Evolutionary conservation across 2,113 vertebrate species (phyloP).

Genomic region (Clarias gariepinus): DNA sequence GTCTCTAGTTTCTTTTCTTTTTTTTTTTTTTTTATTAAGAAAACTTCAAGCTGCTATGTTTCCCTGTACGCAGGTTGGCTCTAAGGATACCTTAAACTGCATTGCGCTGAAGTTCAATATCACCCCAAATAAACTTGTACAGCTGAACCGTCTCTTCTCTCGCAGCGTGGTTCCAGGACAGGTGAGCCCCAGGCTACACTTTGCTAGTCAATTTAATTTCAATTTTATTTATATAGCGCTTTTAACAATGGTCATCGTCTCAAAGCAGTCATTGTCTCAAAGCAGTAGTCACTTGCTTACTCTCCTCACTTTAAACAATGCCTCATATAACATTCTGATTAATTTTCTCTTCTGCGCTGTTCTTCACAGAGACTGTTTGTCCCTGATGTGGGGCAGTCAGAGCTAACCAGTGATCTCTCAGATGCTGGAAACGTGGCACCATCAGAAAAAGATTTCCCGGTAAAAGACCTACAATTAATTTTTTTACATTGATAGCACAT

Average conservation of each 20-base stretch:
- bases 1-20: no score
- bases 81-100: conserved; percentile 88
- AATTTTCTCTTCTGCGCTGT: background rate
- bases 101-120: conserved; percentile 94
- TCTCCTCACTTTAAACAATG: background rate
- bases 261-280: no score
- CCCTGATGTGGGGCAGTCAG: conserved; percentile 76
- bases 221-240: no score
- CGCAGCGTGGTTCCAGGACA: conserved; percentile 91
- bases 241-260: no score
- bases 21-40: no score
- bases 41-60: background rate
- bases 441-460: conserved; percentile 76
- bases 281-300: background rate
- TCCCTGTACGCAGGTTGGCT: conserved; percentile 76
- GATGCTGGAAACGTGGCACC: conserved; percentile 66
- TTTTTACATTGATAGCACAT: background rate
- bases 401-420: conserved; percentile 60
- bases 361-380: conserved; percentile 86
- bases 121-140: conserved; percentile 94
- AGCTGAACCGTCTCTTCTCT: conserved; percentile 92
- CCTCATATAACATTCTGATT: background rate
- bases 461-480: conserved; percentile 61
- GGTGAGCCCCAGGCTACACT: conserved; percentile 70
- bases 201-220: no score